Evolutionary conservation across 2,888 invertebrate genomes (phyloP).

Genomic region (Zeuzera pyrina): DNA sequence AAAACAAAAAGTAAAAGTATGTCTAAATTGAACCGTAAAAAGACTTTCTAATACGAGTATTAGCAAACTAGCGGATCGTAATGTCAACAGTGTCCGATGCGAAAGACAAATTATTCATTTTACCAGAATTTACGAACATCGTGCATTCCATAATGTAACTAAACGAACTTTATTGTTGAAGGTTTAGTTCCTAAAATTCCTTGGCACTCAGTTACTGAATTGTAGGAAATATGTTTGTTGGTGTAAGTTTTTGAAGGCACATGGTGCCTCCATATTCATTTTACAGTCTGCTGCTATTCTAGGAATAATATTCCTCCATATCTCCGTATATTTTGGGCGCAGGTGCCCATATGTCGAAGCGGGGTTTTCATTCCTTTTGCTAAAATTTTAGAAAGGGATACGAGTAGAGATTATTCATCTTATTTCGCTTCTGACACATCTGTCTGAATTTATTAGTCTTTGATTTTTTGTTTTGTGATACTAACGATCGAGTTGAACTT

Average conservation of each 20-base stretch:
- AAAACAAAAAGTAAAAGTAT: no score
- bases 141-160: not conserved
- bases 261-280: slow-evolving; percentile 63
- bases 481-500: slow-evolving; percentile 40
- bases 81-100: slow-evolving; percentile 52
- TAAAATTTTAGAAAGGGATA: slow-evolving; percentile 30
- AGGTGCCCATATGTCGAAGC: slow-evolving; percentile 67
- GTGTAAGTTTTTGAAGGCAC: slow-evolving; percentile 56
- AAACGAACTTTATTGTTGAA: slow-evolving; percentile 14
- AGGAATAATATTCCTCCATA: slow-evolving; percentile 64
- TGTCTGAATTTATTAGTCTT: slow-evolving; percentile 55
- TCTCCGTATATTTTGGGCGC: slow-evolving; percentile 54
- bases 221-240: slow-evolving; percentile 23
- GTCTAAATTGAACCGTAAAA: no score
- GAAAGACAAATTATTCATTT: slow-evolving; percentile 62
- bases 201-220: slow-evolving; percentile 6
- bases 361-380: slow-evolving; percentile 39
- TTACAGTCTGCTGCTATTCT: slow-evolving; percentile 71
- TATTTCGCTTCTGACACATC: slow-evolving; percentile 38
- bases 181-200: slow-evolving; percentile 22
- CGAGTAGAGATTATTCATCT: slow-evolving; percentile 47
- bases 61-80: slow-evolving; percentile 52
- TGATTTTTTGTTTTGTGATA: slow-evolving; percentile 28
- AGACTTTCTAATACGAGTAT: slow-evolving; percentile 43
- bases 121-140: slow-evolving; percentile 16